A percentile compares a stretch with the other conserved stretches of the same genome.
Evolutionary conservation across 2,113 vertebrate genomes (phyloP).

Genomic region (Seriola rivoliana): DNA sequence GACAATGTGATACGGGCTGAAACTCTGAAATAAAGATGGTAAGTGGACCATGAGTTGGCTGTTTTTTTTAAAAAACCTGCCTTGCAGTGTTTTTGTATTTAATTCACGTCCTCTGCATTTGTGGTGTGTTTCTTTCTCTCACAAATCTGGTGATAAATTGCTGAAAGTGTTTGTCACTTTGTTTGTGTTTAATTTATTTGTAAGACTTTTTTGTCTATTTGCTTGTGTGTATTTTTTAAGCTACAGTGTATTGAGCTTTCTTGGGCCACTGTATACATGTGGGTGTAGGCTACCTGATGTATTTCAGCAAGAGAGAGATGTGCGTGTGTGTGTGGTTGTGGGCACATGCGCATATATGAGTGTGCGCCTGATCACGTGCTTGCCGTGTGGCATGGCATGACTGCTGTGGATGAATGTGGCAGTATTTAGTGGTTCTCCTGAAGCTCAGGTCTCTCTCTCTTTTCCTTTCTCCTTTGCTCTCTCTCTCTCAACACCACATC

Average conservation of each 20-base stretch:
- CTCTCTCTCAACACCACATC: conserved; percentile 78
- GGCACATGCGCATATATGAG: not conserved
- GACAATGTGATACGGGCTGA: no score
- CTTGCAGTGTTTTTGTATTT: no score
- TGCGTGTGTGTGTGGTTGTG: conserved; percentile 1
- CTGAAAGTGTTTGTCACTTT: not conserved
- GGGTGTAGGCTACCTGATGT: conserved; percentile 12
- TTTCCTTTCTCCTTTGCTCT: conserved; percentile 74
- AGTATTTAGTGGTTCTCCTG: conserved; percentile 81
- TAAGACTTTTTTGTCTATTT: not conserved
- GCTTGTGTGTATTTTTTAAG: not conserved
- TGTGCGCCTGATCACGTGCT: conserved; percentile 56
- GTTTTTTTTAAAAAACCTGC: no score
- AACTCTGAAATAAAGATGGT: no score
- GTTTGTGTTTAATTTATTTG: not conserved
- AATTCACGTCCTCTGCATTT: no score
- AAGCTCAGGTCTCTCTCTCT: conserved; percentile 70
- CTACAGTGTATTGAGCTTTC: not conserved
- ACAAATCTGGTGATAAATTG: not conserved
- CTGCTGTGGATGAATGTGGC: conserved; percentile 77
- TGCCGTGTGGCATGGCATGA: conserved; percentile 75
- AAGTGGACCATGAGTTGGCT: no score
- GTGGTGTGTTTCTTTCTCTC: no score
- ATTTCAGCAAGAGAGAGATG: conserved; percentile 3
- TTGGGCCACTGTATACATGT: not conserved